These are phyloP conservation scores for Caenorhabditis wallacei DNA, from an alignment of 2,888 invertebrate genomes.

Conservation along the genomic window DNA sequence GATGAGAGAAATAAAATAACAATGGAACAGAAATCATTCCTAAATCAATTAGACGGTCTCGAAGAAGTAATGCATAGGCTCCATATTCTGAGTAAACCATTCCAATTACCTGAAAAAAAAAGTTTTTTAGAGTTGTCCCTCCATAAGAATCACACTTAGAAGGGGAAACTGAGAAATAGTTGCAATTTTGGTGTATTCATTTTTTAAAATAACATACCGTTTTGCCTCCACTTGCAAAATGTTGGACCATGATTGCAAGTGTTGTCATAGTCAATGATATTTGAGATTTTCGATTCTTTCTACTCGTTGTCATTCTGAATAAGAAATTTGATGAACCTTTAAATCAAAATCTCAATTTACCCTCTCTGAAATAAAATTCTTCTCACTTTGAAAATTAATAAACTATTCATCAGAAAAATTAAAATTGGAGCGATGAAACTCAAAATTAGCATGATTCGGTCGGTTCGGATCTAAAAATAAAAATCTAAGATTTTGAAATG, in stretches of 20 bases:
- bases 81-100: not conserved
- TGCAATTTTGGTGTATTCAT: not conserved
- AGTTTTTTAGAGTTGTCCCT: no score
- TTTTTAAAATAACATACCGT: slow-evolving; percentile 10
- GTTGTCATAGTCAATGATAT: slow-evolving; percentile 38
- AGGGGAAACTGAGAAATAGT: no score
- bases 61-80: slow-evolving; percentile 14
- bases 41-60: slow-evolving; percentile 21
- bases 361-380: slow-evolving; percentile 25
- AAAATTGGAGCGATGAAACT: slow-evolving; percentile 22
- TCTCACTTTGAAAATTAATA: slow-evolving; percentile 39
- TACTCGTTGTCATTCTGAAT: slow-evolving; percentile 13
- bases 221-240: slow-evolving; percentile 32
- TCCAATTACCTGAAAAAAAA: slow-evolving; percentile 4
- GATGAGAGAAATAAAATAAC: slow-evolving; percentile 48
- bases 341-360: not conserved
- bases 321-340: not conserved
- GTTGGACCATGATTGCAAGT: slow-evolving; percentile 34
- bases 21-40: slow-evolving; percentile 39
- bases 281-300: slow-evolving; percentile 15
- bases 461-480: slow-evolving; percentile 32
- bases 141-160: no score
- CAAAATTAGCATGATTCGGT: slow-evolving; percentile 25
- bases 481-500: not conserved
- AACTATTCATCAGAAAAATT: slow-evolving; percentile 15